phyloP scores from a whole-genome alignment of 2,888 invertebrate genomes.

The Odontocolon sp. region DNA sequence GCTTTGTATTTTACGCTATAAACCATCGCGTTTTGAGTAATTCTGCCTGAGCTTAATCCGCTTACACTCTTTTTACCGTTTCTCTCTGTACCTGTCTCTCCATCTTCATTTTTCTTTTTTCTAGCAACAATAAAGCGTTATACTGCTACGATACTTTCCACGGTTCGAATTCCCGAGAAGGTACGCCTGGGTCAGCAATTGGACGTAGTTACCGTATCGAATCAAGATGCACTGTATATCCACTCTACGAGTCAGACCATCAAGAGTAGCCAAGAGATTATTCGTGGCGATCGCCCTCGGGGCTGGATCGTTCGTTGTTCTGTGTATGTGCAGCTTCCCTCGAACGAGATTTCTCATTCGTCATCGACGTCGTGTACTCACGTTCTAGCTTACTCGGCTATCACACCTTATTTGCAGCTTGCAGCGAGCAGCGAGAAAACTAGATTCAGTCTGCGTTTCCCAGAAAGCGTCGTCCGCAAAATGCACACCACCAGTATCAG shows the following conservation, averaged over 20 bases:
- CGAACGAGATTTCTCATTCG: not conserved
- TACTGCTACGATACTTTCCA: constrained; percentile 14
- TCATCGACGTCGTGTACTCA: constrained; percentile 7
- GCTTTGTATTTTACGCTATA: constrained; percentile 67
- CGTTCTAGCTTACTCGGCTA: constrained; percentile 36
- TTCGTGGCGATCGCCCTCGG: too few relatives aligned
- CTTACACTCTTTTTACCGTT: constrained; percentile 16
- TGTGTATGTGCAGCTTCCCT: not conserved
- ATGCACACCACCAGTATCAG: constrained; percentile 45
- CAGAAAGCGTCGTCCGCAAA: constrained; percentile 65
- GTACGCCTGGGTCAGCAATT: constrained; percentile 66
- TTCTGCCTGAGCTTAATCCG: constrained; percentile 43
- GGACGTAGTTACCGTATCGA: constrained; percentile 73
- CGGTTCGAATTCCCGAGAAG: constrained; percentile 60
- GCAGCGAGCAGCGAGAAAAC: constrained; percentile 64
- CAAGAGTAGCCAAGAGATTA: too few relatives aligned
- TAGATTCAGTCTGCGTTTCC: constrained; percentile 69
- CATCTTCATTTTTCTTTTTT: constrained; percentile 23
- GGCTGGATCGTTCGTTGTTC: too few relatives aligned
- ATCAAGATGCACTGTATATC: constrained; percentile 36
- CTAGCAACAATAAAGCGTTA: not conserved
- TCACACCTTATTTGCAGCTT: constrained; percentile 28
- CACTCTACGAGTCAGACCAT: constrained; percentile 31
- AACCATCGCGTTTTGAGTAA: constrained; percentile 67
- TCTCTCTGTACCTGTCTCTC: constrained; percentile 16